phyloP scores from a whole-genome alignment of 2,797 vertebrate species.

The Danio choprae region DNA sequence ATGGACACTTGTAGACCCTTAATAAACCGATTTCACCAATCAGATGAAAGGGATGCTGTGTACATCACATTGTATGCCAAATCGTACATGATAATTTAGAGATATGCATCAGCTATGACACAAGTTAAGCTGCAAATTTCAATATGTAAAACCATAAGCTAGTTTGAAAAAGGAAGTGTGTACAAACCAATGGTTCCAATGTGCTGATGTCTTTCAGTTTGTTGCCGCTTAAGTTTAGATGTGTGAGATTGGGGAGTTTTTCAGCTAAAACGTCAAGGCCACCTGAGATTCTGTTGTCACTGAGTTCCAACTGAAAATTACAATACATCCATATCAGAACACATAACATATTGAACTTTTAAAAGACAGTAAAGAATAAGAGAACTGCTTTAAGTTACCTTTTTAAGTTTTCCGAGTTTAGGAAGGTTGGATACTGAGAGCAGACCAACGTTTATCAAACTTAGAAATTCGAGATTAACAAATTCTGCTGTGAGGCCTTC shows the following conservation, averaged over 20 bases:
- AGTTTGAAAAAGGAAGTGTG: background rate
- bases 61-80: background rate
- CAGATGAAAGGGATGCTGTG: no score
- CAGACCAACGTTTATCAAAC: conserved; percentile 92
- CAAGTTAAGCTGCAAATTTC: background rate
- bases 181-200: conserved; percentile 89
- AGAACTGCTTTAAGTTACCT: conserved; percentile 74
- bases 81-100: no score
- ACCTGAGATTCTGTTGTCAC: conserved; percentile 93
- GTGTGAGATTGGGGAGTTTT: conserved; percentile 92
- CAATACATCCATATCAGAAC: conserved; percentile 13
- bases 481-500: conserved; percentile 91
- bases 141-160: background rate
- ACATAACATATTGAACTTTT: background rate
- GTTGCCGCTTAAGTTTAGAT: conserved; percentile 94
- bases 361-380: background rate
- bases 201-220: conserved; percentile 95
- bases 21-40: no score
- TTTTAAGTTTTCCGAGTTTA: conserved; percentile 93
- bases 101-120: no score
- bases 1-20: no score
- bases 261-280: conserved; percentile 92
- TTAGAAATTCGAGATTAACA: conserved; percentile 92
- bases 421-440: conserved; percentile 90
- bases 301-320: conserved; percentile 88